phyloP scores from a whole-genome alignment of 2,888 invertebrate genomes.

The Leistus spinibarbis region DNA sequence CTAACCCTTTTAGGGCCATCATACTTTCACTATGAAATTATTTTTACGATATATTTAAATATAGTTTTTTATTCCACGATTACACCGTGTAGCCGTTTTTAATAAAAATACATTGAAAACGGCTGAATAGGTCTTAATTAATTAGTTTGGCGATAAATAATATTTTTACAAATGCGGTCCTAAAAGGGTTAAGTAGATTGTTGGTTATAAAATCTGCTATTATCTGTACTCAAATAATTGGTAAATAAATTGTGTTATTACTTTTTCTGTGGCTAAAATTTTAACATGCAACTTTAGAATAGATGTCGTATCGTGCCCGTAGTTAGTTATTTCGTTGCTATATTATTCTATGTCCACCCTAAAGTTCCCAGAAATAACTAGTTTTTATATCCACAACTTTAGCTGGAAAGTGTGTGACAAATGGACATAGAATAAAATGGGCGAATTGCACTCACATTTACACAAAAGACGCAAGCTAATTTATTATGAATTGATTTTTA shows the following conservation, averaged over 20 bases:
- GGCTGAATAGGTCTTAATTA: neutral
- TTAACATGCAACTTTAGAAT: slow-evolving; percentile 34
- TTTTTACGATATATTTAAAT: neutral
- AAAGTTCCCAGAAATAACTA: neutral
- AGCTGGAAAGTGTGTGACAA: no score
- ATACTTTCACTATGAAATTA: neutral
- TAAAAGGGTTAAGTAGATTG: neutral
- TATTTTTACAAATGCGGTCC: neutral
- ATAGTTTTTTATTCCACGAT: neutral
- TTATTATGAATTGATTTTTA: neutral
- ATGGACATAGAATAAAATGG: neutral
- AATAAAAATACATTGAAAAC: neutral
- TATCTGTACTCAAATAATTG: neutral
- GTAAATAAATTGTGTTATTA: neutral
- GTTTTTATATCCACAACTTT: neutral
- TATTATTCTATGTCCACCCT: neutral
- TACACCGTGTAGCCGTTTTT: neutral
- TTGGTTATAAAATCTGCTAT: neutral
- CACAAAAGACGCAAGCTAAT: slow-evolving; percentile 8
- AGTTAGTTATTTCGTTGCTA: neutral
- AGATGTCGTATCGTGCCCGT: slow-evolving; percentile 32
- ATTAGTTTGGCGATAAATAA: neutral
- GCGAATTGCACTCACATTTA: neutral
- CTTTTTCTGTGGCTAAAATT: slow-evolving; percentile 11
- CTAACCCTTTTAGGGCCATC: neutral